Percentiles rank a stretch among this genome's conserved stretches.
These are phyloP conservation scores for Metalampra italica DNA, from an alignment of 2,888 invertebrate genomes.

Conservation along the genomic window DNA sequence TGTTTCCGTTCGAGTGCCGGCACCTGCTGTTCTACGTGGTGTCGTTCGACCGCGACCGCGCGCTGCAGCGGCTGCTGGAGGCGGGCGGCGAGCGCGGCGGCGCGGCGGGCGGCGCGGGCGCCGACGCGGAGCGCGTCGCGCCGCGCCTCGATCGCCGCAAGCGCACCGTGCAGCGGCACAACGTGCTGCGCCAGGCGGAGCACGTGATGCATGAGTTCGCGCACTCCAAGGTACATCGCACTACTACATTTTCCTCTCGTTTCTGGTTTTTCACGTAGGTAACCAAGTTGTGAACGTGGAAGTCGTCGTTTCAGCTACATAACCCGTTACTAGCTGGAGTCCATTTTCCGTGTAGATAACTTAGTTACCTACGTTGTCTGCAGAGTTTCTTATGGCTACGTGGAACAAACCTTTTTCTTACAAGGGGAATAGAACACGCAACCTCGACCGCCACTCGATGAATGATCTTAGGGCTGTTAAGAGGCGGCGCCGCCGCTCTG, in stretches of 20 bases:
- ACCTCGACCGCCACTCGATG: too few relatives aligned
- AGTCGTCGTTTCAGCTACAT: too few relatives aligned
- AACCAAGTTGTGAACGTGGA: too few relatives aligned
- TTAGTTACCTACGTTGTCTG: too few relatives aligned
- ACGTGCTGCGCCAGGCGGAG: constrained; percentile 96
- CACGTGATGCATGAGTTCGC: constrained; percentile 96
- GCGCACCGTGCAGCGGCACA: constrained; percentile 92
- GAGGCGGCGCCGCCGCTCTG: too few relatives aligned
- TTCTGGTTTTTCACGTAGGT: too few relatives aligned
- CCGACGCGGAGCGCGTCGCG: constrained; percentile 90
- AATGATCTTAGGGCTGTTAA: too few relatives aligned
- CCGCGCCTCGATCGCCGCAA: constrained; percentile 96
- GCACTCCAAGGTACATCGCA: constrained; percentile 90
- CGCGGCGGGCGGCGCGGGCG: constrained; percentile 30
- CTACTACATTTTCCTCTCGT: neutral
- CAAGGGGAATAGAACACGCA: too few relatives aligned
- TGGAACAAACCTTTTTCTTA: too few relatives aligned
- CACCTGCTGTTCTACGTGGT: constrained; percentile 98
- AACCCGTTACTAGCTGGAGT: too few relatives aligned
- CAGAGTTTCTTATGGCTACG: too few relatives aligned
- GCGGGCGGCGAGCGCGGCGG: constrained; percentile 90
- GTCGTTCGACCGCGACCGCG: constrained; percentile 98
- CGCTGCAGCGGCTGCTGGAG: constrained; percentile 95
- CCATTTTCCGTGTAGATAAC: too few relatives aligned
- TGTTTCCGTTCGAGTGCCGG: constrained; percentile 98